These are phyloP conservation scores for Drosophila pseudoobscura DNA, from an alignment of 1,140 invertebrate species.

Conservation along the genomic window DNA sequence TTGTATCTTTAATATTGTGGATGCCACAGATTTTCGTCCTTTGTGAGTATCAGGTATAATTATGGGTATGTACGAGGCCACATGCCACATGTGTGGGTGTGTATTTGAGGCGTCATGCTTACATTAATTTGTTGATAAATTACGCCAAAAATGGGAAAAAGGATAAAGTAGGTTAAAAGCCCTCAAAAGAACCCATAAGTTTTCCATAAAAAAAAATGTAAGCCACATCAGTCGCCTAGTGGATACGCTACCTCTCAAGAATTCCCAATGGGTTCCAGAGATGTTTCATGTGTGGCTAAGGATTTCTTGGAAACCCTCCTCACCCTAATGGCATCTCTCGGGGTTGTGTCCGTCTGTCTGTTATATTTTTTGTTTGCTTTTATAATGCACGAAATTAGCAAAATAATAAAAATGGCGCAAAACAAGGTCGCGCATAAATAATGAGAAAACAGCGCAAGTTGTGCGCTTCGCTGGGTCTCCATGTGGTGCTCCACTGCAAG, in stretches of 20 bases:
- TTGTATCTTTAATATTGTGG: too few species aligned
- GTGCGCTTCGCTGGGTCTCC: constrained; percentile 68
- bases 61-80: neutral
- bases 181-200: constrained; percentile 48
- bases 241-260: too few species aligned
- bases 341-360: constrained; percentile 30
- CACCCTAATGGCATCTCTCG: constrained; percentile 14
- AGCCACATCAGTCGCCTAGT: neutral
- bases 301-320: neutral
- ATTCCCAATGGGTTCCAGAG: too few species aligned
- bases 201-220: constrained; percentile 31
- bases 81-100: constrained; percentile 24
- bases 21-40: too few species aligned
- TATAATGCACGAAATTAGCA: constrained; percentile 79
- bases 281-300: too few species aligned
- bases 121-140: constrained; percentile 80
- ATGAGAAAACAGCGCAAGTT: constrained; percentile 73
- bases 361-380: constrained; percentile 40
- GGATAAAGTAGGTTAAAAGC: constrained; percentile 62
- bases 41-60: too few species aligned
- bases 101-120: constrained; percentile 52
- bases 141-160: constrained; percentile 67
- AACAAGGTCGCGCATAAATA: constrained; percentile 81
- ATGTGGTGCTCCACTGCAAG: constrained; percentile 47
- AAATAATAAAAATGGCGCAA: constrained; percentile 81